Base-by-base conservation (phyloP, 2,797 vertebrate genomes). In the Betta splendens region DNA sequence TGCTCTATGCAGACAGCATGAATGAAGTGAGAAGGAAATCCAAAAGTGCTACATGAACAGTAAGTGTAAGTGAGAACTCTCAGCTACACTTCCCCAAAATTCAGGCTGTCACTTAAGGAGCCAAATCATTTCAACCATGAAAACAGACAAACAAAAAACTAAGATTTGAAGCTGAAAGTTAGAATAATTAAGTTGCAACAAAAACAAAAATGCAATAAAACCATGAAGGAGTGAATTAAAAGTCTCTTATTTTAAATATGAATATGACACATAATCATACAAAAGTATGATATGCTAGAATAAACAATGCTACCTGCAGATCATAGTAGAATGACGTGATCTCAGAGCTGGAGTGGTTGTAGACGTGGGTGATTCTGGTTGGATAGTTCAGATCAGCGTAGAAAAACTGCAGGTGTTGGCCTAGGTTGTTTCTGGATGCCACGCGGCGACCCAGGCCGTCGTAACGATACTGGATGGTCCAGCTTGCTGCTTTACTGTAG, bases 301-400 rank as follows among this genome's bases (percentile, higher is more conserved):
- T n/a, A n/a, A n/a, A n/a, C n/a, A n/a, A n/a, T n/a, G 20, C 5
- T 83, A 90, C 89, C 89, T 90, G 89, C 53, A 99, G 89, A 63
- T 99, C 98, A 1, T 98, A 99, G 83, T 99, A 99, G 9, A 99
- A 94, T 28, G 97, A 98, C 0, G 97, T 99, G 73, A 99, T 99
- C 90, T 99, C 97, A 0, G 98, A 98, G 84, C 96, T 99, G 1
- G 97, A 98, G 80, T 99, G 98, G 83, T 99, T 99, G 61, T 99
- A 99, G 7, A 99, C 95, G 0, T 99, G 98, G 11, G 98, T 99
- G 78, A 99, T 96, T 71, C 97, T 93, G 9, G 95, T 98, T 4
- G 96, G 97, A 59, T 99, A 98, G 46, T 95, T 98, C 13, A 99
- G 91, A 77, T 99, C 97, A 0, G 98, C 95, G 0, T 98, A 99